phyloP scores from a whole-genome alignment of 1,140 invertebrate genomes.

The Micrasema minimum region DNA sequence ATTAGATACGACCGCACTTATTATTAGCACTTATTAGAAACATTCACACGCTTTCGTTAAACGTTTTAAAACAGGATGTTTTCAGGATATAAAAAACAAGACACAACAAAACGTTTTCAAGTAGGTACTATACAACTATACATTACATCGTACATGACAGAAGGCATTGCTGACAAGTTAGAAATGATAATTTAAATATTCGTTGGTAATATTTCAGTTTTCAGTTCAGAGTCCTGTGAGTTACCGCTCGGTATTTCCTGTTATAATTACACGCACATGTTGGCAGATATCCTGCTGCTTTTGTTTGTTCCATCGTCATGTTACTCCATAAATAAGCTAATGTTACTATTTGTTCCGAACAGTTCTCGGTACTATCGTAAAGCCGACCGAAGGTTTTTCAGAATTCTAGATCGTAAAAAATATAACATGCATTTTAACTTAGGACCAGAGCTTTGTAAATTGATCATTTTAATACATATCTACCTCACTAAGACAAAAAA shows the following conservation, averaged over 20 bases:
- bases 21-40: too few species aligned
- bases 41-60: too few species aligned
- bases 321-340: not conserved
- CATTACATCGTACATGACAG: too few species aligned
- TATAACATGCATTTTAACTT: not conserved
- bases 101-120: too few species aligned
- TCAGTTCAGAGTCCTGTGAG: not conserved
- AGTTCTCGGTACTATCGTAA: not conserved
- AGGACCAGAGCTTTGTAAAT: not conserved
- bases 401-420: not conserved
- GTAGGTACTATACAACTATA: not conserved
- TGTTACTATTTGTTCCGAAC: not conserved
- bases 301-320: not conserved
- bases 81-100: too few species aligned
- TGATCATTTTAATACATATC: not conserved
- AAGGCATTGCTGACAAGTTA: not conserved
- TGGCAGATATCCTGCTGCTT: constrained; percentile 6
- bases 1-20: too few species aligned
- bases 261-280: constrained; percentile 5
- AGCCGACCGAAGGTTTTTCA: not conserved
- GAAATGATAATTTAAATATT: too few species aligned
- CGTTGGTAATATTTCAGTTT: too few species aligned
- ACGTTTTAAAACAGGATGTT: too few species aligned
- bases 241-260: constrained; percentile 5
- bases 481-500: too few species aligned